These are phyloP conservation scores for Cranoglanis bouderius DNA, from an alignment of 2,113 vertebrate species.

Conservation along the genomic window DNA sequence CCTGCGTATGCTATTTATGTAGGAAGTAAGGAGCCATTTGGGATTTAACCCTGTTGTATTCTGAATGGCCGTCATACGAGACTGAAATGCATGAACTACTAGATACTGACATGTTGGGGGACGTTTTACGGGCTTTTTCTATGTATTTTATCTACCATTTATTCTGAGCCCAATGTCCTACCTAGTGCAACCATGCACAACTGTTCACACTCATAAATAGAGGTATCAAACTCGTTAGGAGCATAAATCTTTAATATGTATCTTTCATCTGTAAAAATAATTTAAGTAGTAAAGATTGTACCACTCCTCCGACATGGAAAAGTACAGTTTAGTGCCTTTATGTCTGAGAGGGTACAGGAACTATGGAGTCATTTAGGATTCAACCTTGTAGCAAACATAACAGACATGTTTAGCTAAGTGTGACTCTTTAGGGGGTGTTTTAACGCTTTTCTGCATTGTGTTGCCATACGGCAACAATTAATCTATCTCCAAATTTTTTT, in stretches of 20 bases:
- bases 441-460: no score
- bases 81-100: neutral
- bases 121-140: neutral
- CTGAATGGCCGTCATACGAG: neutral
- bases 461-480: no score
- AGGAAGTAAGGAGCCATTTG: conserved; percentile 22
- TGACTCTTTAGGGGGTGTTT: neutral
- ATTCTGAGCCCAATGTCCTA: neutral
- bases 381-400: neutral
- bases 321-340: neutral
- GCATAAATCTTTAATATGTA: neutral
- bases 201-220: neutral
- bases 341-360: neutral
- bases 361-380: neutral
- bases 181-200: neutral
- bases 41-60: neutral
- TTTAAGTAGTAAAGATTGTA: neutral
- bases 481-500: no score
- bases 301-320: neutral
- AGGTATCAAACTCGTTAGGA: neutral
- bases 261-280: neutral
- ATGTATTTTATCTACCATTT: neutral
- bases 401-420: neutral
- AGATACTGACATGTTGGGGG: neutral
- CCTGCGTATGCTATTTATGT: conserved; percentile 21